phyloP scores from a whole-genome alignment of 1,140 invertebrate genomes.

The Aphaenogaster ashmeadi region DNA sequence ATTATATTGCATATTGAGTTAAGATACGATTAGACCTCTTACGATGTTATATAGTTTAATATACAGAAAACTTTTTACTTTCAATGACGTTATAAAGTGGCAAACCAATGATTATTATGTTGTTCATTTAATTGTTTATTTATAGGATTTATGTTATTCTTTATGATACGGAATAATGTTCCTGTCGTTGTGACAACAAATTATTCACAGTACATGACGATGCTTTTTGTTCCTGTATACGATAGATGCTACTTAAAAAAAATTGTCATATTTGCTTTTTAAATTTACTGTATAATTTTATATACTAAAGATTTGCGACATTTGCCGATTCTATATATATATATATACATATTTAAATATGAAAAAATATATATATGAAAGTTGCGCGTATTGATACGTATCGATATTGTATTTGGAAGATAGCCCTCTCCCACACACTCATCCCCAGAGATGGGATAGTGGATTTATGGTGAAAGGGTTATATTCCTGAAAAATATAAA shows the following conservation, averaged over 20 bases:
- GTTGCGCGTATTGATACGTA: slow-evolving; percentile 39
- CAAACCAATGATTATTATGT: slow-evolving; percentile 50
- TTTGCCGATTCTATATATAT: slow-evolving; percentile 58
- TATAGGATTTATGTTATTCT: slow-evolving; percentile 58
- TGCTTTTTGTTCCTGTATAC: slow-evolving; percentile 73
- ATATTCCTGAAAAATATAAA: slow-evolving; percentile 71
- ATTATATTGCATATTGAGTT: slow-evolving; percentile 3
- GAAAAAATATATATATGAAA: slow-evolving; percentile 53
- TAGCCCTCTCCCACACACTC: slow-evolving; percentile 83
- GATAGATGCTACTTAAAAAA: slow-evolving; percentile 53
- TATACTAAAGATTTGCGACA: slow-evolving; percentile 67
- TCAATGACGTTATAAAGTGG: slow-evolving; percentile 31
- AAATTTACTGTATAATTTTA: slow-evolving; percentile 68
- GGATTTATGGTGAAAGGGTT: slow-evolving; percentile 84
- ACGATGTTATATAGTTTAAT: slow-evolving; percentile 16
- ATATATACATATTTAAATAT: slow-evolving; percentile 32
- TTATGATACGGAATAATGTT: slow-evolving; percentile 71
- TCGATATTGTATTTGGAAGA: slow-evolving; percentile 73
- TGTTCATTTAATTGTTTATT: slow-evolving; percentile 61
- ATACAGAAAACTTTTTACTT: slow-evolving; percentile 18
- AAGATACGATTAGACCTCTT: neutral
- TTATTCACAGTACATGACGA: slow-evolving; percentile 69
- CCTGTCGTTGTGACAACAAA: slow-evolving; percentile 71
- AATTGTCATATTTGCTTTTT: slow-evolving; percentile 58
- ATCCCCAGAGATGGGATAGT: slow-evolving; percentile 84